Conservation (phyloP, 2,113 vertebrate species). For the Phoxinus phoxinus region DNA sequence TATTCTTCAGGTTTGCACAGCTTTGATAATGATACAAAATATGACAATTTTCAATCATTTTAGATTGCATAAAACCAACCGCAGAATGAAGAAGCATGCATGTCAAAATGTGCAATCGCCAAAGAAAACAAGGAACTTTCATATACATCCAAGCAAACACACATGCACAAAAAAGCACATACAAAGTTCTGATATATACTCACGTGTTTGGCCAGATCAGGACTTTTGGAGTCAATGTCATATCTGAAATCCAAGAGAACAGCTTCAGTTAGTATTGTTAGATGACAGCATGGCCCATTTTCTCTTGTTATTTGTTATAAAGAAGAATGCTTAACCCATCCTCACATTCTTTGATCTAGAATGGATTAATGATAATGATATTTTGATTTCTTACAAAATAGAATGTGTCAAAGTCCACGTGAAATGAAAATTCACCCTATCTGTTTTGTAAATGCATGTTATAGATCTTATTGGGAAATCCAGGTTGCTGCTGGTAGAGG, state of each 20-base stretch:
- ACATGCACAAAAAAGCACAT: conserved; percentile 38
- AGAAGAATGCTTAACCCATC: background rate
- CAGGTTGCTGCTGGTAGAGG: too few species aligned
- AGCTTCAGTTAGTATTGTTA: conserved; percentile 17
- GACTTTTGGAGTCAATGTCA: conserved; percentile 94
- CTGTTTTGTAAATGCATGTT: background rate
- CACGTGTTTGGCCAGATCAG: conserved; percentile 93
- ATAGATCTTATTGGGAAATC: too few species aligned
- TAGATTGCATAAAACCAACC: conserved; percentile 71
- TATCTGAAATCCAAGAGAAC: conserved; percentile 80
- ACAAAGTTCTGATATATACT: conserved; percentile 68
- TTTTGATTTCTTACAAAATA: background rate
- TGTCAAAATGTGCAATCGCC: conserved; percentile 32
- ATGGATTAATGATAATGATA: background rate
- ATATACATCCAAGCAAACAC: conserved; percentile 35
- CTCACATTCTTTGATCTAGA: background rate
- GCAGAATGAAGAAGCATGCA: conserved; percentile 26
- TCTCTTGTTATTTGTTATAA: background rate
- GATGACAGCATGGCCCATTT: background rate
- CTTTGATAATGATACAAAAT: conserved; percentile 66
- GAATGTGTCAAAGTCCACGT: background rate
- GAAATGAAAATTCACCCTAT: background rate
- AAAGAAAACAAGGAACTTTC: background rate
- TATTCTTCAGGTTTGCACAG: conserved; percentile 13
- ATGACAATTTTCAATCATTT: conserved; percentile 60